Conservation (phyloP, 2,888 invertebrate species). For the Cerastoderma edule region DNA sequence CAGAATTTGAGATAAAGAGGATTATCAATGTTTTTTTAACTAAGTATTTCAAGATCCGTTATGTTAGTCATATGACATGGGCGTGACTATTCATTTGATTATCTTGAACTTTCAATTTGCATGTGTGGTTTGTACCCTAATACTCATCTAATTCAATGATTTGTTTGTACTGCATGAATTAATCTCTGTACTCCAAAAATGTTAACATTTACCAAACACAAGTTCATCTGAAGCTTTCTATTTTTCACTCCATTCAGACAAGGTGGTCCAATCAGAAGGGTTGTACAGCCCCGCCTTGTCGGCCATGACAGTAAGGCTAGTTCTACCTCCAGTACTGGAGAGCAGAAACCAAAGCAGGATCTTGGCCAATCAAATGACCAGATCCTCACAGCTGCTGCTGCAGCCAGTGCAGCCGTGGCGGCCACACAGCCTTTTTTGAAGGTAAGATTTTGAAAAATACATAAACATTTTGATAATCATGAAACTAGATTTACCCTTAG, state of each 20-base stretch:
- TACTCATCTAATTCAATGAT: too few relatives aligned
- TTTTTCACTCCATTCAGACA: slow-evolving; percentile 39
- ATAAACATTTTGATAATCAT: neutral
- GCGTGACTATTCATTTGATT: too few relatives aligned
- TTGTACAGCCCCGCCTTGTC: slow-evolving; percentile 75
- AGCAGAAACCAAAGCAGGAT: slow-evolving; percentile 39
- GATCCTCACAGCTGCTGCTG: slow-evolving; percentile 77
- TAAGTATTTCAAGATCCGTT: too few relatives aligned
- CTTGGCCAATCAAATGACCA: slow-evolving; percentile 62
- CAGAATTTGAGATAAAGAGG: too few relatives aligned
- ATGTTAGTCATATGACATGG: too few relatives aligned
- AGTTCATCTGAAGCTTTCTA: neutral
- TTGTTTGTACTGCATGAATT: too few relatives aligned
- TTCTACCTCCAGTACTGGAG: slow-evolving; percentile 41
- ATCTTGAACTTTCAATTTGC: too few relatives aligned
- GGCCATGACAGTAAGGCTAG: slow-evolving; percentile 56
- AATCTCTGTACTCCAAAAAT: too few relatives aligned
- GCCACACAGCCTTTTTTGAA: slow-evolving; percentile 81
- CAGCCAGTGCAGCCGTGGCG: slow-evolving; percentile 80
- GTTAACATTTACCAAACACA: too few relatives aligned
- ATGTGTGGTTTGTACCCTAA: too few relatives aligned
- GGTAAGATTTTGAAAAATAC: slow-evolving; percentile 61
- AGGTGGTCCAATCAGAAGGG: slow-evolving; percentile 71
- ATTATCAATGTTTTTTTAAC: too few relatives aligned
- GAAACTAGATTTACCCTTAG: slow-evolving; percentile 1